Conservation (phyloP, 2,797 vertebrate genomes). For the Oreochromis mossambicus region DNA sequence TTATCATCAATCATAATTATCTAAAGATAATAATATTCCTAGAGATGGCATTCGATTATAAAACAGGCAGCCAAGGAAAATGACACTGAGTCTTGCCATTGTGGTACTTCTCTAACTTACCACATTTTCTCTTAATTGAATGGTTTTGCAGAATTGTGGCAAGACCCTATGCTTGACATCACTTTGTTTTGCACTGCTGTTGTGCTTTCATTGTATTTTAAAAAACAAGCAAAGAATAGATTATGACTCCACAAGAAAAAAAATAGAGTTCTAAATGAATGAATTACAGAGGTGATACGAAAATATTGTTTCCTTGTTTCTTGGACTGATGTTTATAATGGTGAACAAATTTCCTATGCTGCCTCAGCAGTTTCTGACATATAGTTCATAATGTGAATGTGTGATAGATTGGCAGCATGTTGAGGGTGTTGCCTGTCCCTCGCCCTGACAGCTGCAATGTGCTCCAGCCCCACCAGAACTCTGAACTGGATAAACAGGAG, state of each 20-base stretch:
- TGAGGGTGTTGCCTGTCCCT: not conserved
- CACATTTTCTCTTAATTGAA: not conserved
- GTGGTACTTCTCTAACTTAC: not conserved
- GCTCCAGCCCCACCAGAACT: not conserved
- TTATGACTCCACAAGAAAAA: not conserved
- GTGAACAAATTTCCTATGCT: not conserved
- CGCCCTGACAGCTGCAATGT: not conserved
- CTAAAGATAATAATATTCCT: slow-evolving; percentile 14
- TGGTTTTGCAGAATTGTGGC: not conserved
- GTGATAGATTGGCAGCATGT: not conserved
- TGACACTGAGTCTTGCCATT: not conserved
- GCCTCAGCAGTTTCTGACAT: not conserved
- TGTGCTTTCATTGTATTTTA: not conserved
- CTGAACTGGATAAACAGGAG: not conserved
- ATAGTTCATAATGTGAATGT: not conserved
- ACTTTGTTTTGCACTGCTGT: not conserved
- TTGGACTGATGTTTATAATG: not conserved
- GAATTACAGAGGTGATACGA: not conserved
- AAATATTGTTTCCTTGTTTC: not conserved
- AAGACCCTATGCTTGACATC: not conserved
- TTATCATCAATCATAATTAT: slow-evolving; percentile 22
- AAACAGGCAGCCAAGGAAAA: not conserved
- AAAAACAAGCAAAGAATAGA: not conserved
- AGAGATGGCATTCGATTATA: not conserved
- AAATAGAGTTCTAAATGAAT: not conserved